Conservation (phyloP, 2,888 invertebrate genomes). For the Hypsopygia costalis region DNA sequence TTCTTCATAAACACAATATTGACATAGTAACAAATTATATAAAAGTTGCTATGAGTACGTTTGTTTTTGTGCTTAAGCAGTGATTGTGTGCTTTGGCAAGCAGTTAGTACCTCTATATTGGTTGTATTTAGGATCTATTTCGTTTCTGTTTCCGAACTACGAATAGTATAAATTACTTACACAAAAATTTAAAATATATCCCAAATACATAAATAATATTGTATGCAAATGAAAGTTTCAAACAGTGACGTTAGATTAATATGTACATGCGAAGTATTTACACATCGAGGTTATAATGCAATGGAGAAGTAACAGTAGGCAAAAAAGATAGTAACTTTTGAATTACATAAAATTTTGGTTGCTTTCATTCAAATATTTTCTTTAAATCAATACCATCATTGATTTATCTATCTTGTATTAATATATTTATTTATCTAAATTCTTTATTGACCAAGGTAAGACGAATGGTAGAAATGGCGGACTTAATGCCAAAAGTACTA, state of each 20-base stretch:
- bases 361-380: no score
- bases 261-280: constrained; percentile 54
- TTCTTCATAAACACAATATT: no score
- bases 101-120: constrained; percentile 61
- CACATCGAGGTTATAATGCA: no score
- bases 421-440: no score
- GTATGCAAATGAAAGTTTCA: constrained; percentile 45
- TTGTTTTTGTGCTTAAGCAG: constrained; percentile 45
- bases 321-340: no score
- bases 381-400: no score
- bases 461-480: no score
- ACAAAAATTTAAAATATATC: constrained; percentile 15
- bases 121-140: constrained; percentile 48
- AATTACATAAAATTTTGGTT: no score
- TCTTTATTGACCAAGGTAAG: no score
- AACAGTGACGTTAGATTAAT: constrained; percentile 46
- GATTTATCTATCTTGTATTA: no score
- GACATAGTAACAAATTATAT: not conserved
- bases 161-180: constrained; percentile 1
- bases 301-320: no score
- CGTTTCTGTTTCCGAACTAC: constrained; percentile 11
- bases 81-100: constrained; percentile 64
- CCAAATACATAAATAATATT: constrained; percentile 29
- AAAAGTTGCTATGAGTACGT: not conserved
- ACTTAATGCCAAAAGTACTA: no score